Evolutionary conservation across 2,888 invertebrate species (phyloP).

Genomic region (Drosophila borborema): DNA sequence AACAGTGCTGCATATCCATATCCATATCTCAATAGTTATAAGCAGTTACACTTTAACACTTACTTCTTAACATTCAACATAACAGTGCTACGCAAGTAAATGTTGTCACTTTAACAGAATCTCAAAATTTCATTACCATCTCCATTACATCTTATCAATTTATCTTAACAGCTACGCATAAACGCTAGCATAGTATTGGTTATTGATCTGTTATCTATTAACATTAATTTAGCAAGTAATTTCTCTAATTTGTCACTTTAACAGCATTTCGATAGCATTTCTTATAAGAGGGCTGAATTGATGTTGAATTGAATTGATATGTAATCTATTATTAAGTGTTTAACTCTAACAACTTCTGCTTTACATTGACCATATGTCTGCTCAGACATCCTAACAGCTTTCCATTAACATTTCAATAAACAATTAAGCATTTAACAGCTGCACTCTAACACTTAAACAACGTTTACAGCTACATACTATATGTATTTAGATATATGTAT

Average conservation of each 20-base stretch:
- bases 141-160: too few species aligned
- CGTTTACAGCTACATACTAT: neutral
- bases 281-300: too few species aligned
- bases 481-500: neutral
- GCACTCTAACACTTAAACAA: neutral
- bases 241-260: neutral
- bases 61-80: neutral
- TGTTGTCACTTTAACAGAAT: neutral
- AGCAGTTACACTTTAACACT: too few species aligned
- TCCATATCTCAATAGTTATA: too few species aligned
- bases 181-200: neutral
- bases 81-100: neutral
- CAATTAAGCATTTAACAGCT: neutral
- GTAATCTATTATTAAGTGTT: too few species aligned
- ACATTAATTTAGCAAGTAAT: neutral
- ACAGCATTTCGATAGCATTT: neutral
- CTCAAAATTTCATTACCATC: too few species aligned
- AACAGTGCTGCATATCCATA: too few species aligned
- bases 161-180: too few species aligned
- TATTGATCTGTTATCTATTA: neutral
- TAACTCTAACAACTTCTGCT: too few species aligned
- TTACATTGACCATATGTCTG: neutral
- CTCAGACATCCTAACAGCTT: neutral
- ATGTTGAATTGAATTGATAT: too few species aligned
- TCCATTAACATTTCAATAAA: neutral